These are phyloP conservation scores for Cyclopterus lumpus DNA, from an alignment of 2,797 vertebrate genomes.

Conservation along the genomic window DNA sequence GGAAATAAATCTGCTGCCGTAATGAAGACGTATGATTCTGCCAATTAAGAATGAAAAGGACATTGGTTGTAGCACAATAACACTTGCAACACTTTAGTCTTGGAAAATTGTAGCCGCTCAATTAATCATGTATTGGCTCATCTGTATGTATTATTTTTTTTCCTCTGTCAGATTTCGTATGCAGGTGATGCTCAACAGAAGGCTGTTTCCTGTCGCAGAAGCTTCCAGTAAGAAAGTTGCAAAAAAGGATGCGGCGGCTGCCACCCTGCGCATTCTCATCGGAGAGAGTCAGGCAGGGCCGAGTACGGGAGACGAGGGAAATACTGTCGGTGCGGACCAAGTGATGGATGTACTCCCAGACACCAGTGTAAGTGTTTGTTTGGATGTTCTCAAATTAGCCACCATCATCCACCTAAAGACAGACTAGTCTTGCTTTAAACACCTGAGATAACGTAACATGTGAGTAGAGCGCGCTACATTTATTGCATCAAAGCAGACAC, in stretches of 20 bases:
- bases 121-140: constrained; percentile 6
- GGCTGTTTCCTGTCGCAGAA: constrained; percentile 90
- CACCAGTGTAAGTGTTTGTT: constrained; percentile 54
- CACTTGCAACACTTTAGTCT: background rate
- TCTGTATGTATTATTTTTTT: background rate
- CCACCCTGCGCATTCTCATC: constrained; percentile 88
- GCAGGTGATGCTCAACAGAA: constrained; percentile 92
- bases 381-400: background rate
- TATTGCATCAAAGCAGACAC: background rate
- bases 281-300: constrained; percentile 81
- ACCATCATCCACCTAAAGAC: background rate
- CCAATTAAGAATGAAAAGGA: background rate
- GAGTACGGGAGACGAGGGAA: constrained; percentile 57
- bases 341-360: constrained; percentile 66
- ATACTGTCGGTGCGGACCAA: constrained; percentile 49
- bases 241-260: constrained; percentile 93
- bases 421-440: background rate
- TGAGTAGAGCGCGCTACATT: background rate
- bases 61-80: background rate
- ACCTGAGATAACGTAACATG: background rate
- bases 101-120: background rate
- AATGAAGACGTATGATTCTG: constrained; percentile 18
- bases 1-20: constrained; percentile 16
- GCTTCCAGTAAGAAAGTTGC: constrained; percentile 96
- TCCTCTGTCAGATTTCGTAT: constrained; percentile 89